Conservation (phyloP, 2,888 invertebrate species). For the Prosapia bicincta region DNA sequence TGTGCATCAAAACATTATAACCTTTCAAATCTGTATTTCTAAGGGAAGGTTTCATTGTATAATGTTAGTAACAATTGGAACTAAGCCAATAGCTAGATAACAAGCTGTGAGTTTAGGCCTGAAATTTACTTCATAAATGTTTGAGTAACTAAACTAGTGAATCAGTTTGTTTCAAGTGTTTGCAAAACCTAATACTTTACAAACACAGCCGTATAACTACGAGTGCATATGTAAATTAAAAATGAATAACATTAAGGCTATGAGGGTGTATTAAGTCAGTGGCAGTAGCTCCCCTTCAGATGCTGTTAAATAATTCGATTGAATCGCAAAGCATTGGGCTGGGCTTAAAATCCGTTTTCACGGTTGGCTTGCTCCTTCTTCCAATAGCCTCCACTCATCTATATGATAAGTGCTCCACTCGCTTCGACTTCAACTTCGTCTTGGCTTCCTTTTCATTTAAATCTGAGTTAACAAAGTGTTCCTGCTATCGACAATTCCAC, state of each 20-base stretch:
- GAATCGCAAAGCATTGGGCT: conserved; percentile 21
- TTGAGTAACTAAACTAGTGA: too few species aligned
- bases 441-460: background rate
- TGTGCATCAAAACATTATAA: too few species aligned
- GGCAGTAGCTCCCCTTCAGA: conserved; percentile 6
- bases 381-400: conserved; percentile 21
- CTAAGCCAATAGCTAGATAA: too few species aligned
- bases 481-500: background rate
- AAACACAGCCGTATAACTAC: too few species aligned
- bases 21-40: too few species aligned
- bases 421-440: background rate
- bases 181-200: too few species aligned
- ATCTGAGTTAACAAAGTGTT: background rate
- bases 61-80: too few species aligned
- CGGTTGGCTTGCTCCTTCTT: conserved; percentile 21
- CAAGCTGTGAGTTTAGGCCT: too few species aligned
- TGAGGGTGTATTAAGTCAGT: background rate
- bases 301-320: conserved; percentile 32
- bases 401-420: conserved; percentile 24
- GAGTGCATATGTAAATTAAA: background rate
- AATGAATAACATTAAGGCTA: background rate
- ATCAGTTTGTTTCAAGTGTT: too few species aligned
- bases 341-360: conserved; percentile 32
- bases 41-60: too few species aligned
- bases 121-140: too few species aligned